Percentiles rank a stretch among this genome's conserved stretches.
These are phyloP conservation scores for Cremastinae sp. DNA, from an alignment of 2,888 invertebrate genomes.

Conservation along the genomic window DNA sequence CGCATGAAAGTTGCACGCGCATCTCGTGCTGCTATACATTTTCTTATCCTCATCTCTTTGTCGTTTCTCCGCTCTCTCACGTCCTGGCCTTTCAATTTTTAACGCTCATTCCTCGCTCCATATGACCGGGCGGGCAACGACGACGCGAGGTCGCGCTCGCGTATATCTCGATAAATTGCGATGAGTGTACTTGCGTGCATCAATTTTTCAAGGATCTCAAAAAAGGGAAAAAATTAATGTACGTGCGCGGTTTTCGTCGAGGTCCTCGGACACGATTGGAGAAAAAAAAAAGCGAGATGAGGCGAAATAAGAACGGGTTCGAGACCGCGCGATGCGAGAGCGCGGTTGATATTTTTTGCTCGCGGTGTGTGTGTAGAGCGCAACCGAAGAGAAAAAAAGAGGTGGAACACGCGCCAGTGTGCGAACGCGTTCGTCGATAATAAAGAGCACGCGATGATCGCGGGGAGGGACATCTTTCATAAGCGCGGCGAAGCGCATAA, in stretches of 20 bases:
- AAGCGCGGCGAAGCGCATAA: constrained; percentile 72
- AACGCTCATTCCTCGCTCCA: constrained; percentile 3
- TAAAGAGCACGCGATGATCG: constrained; percentile 46
- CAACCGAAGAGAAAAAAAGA: constrained; percentile 3
- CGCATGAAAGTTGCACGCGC: constrained; percentile 33
- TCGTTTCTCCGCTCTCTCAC: constrained; percentile 9
- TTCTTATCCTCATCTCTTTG: constrained; percentile 26
- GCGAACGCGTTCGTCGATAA: constrained; percentile 60
- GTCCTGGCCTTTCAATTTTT: background rate
- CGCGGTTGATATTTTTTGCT: constrained; percentile 25
- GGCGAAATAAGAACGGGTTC: background rate
- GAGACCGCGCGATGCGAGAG: constrained; percentile 33
- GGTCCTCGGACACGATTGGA: background rate
- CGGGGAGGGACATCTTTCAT: constrained; percentile 58
- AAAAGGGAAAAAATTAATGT: constrained; percentile 19
- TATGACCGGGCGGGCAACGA: too few species aligned
- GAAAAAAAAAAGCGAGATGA: constrained; percentile 6
- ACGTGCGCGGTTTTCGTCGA: constrained; percentile 23
- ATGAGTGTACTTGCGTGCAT: background rate
- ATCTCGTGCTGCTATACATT: constrained; percentile 32
- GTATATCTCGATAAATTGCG: too few species aligned
- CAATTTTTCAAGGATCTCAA: too few species aligned
- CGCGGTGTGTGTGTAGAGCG: too few species aligned
- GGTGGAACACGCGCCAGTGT: background rate
- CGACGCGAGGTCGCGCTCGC: too few species aligned